Percentiles rank a stretch among this genome's conserved stretches.
These are phyloP conservation scores for Drosophila sucinea DNA, from an alignment of 1,140 invertebrate genomes.

Conservation along the genomic window DNA sequence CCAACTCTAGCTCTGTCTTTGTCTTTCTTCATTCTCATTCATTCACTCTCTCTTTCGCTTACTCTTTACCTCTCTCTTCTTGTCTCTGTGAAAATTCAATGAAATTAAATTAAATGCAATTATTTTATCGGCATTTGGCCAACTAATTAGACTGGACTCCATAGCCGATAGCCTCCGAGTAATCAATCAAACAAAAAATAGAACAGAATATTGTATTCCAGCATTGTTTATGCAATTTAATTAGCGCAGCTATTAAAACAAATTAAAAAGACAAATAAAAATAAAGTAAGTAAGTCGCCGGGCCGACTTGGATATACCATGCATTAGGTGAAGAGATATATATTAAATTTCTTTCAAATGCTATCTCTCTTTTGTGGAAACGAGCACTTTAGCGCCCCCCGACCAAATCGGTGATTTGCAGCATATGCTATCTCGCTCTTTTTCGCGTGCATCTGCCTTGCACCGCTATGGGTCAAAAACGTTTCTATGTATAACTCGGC, in stretches of 20 bases:
- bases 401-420: no score
- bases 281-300: no score
- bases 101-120: conserved; percentile 77
- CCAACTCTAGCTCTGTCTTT: background rate
- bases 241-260: conserved; percentile 24
- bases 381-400: no score
- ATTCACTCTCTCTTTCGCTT: conserved; percentile 15
- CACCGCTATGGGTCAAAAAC: no score
- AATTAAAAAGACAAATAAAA: conserved; percentile 2
- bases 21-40: conserved; percentile 14
- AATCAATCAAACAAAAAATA: conserved; percentile 57
- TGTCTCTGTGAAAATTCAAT: conserved; percentile 43
- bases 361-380: no score
- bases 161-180: conserved; percentile 34
- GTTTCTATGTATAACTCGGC: no score
- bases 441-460: no score
- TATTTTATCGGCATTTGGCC: conserved; percentile 72
- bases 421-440: no score
- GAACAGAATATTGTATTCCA: background rate
- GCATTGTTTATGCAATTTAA: conserved; percentile 54
- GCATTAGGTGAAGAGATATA: no score
- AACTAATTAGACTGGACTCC: conserved; percentile 54
- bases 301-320: no score
- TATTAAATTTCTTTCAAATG: no score
- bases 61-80: conserved; percentile 15